phyloP scores from a whole-genome alignment of 1,140 invertebrate genomes.

The Atta cephalotes region DNA sequence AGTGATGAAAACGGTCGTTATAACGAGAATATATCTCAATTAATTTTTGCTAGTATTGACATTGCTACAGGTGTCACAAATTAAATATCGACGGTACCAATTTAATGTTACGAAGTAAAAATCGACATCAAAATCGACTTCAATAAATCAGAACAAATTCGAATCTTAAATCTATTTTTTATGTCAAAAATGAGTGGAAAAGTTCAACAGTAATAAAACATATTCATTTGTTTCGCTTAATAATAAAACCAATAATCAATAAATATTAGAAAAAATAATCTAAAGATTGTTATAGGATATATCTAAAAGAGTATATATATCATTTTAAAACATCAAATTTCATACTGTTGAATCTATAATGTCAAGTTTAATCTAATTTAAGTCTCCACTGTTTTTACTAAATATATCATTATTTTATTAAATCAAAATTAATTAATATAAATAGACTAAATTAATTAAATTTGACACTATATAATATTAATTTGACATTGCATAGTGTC shows the following conservation, averaged over 20 bases:
- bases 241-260: neutral
- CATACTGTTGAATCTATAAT: no score
- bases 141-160: conserved; percentile 28
- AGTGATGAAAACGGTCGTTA: conserved; percentile 46
- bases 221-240: neutral
- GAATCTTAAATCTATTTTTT: conserved; percentile 1
- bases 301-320: neutral
- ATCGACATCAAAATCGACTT: conserved; percentile 16
- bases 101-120: conserved; percentile 35
- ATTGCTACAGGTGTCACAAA: conserved; percentile 45
- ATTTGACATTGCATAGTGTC: no score
- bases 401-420: no score
- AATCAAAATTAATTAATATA: no score
- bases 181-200: conserved; percentile 18
- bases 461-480: no score
- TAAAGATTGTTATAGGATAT: neutral
- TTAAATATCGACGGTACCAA: conserved; percentile 46
- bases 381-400: no score
- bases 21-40: conserved; percentile 49
- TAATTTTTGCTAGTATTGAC: conserved; percentile 45
- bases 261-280: conserved; percentile 2
- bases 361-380: no score
- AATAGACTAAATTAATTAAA: no score
- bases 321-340: no score
- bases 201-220: neutral